Evolutionary conservation across 1,140 invertebrate genomes (phyloP), one percentile per base, ranked within the genome.

Genomic region (Sitophilus oryzae): DNA sequence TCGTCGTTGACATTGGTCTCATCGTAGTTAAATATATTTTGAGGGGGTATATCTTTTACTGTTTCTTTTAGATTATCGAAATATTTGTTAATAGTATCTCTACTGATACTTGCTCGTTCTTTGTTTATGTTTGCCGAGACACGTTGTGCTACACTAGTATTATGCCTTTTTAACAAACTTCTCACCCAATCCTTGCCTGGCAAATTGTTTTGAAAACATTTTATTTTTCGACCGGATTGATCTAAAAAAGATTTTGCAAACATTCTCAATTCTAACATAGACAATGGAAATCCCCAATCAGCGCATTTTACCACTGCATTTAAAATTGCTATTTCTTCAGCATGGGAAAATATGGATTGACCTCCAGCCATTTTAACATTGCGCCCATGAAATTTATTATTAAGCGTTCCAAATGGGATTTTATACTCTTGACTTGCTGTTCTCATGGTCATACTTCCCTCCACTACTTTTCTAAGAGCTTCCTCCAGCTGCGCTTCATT

Each of bases 61-160:
- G 37, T 40, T 6, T 40, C 9, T 5, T 40, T 40, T 40, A 40
- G 37, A 40, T 40, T 40, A 4, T 40, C 37, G 5, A 40, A 40
- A 40, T 40, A 40, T 40, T 40, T 40, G 37, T 4, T 40, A 15
- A 40, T 40, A 40, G 37, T 40, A 40, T 40, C 37, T 14, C 15
- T 10, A 40, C 37, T 40, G 37, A 40, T 15, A 40, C 37, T 40
- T 40, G 10, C 37, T 40, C 37, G 15, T 5, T 9, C 14, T 15
- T 40, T 40, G 37, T 40, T 40, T 40, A 40, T 40, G 37, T 40
- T 40, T 40, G 37, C 37, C 16, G 37, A 40, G 37, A 40, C 37
- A 40, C 37, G 37, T 40, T 40, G 15, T 40, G 37, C 37, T n/a
- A 40, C 37, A 15, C 25, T 46, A 25, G 25, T 21, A n/a, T 25